Evolutionary conservation across 2,113 vertebrate genomes (phyloP).

Genomic region (Sorex fumeus): DNA sequence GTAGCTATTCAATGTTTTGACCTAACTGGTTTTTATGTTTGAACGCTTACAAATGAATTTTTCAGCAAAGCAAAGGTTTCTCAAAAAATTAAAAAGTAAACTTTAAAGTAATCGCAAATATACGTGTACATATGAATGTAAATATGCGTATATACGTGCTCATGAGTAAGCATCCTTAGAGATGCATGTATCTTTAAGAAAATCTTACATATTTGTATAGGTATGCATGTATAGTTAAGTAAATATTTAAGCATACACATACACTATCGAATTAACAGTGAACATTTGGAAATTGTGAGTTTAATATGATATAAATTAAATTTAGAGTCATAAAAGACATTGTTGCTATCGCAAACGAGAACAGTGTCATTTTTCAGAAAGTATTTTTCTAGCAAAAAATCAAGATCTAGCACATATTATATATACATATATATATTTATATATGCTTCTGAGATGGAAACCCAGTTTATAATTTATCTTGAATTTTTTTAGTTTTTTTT

Average conservation of each 20-base stretch:
- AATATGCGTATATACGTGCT: neutral
- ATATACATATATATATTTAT: neutral
- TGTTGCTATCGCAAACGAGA: conserved; percentile 57
- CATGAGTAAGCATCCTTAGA: neutral
- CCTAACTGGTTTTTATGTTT: conserved; percentile 12
- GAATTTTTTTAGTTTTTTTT: conserved; percentile 83
- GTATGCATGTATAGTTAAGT: neutral
- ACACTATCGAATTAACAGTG: conserved; percentile 78
- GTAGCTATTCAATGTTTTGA: conserved; percentile 9
- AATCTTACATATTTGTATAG: neutral
- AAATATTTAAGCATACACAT: conserved; percentile 71
- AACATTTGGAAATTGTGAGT: conserved; percentile 69
- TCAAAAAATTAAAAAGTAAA: conserved; percentile 51
- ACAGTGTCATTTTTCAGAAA: conserved; percentile 49
- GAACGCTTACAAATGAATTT: conserved; percentile 43
- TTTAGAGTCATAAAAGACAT: conserved; percentile 63
- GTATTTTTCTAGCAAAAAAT: conserved; percentile 57
- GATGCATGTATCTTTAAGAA: conserved; percentile 3
- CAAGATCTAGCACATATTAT: neutral
- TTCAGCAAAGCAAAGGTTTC: conserved; percentile 35
- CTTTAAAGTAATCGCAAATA: conserved; percentile 65
- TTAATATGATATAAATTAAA: conserved; percentile 76
- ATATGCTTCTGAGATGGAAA: conserved; percentile 57
- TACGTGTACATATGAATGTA: neutral
- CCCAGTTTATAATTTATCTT: conserved; percentile 63